Base-by-base conservation (phyloP, 2,113 vertebrate species). In the Megaleporinus macrocephalus region DNA sequence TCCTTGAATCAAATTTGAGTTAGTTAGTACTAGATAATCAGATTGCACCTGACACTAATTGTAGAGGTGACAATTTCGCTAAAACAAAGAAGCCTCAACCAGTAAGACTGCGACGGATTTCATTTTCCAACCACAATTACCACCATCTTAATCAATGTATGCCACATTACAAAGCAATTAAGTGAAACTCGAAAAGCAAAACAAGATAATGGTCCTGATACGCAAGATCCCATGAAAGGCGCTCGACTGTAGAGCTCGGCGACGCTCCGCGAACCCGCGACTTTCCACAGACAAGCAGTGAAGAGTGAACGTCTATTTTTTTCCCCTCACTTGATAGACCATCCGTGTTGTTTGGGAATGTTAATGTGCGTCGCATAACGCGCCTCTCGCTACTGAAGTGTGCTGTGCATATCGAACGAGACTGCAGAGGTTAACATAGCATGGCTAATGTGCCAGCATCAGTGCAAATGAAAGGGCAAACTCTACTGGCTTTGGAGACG, bases 331-430 rank as follows among this genome's bases (percentile, higher is more conserved):
- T 30, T 83, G 92, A 91, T 73, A 90, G 87, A 87, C 91, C 82
- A 88, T 92, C 92, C 93, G 94, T 95, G 94, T 95, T 95, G 94
- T 95, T 95, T 94, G 93, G 92, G 94, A 95, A 95, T 95, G 94
- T 94, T 95, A 96, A 95, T 95, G 94, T 90, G 93, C 87, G 92
- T 91, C 86, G 94, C 95, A 95, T 94, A 95, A 94, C 94, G 94
- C 94, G 90, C 91, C 94, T 91, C 73, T 88, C 92, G 91, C 91
- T 91, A 91, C 89, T 53, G 68, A 92, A 59, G 90, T 84, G 91
- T 90, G 91, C 91, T 9, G 93, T 93, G 93, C 91, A 89, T 90
- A 92, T 91, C 92, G 91, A 93, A 89, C 88, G 92, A 93, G 92
- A 94, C 93, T 91, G 94, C 94, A 93, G 90, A 82, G 83, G 89